A percentile compares a stretch with the other conserved stretches of the same genome.
Conservation (phyloP, 2,888 invertebrate genomes). For the Prenolepis imparis region DNA sequence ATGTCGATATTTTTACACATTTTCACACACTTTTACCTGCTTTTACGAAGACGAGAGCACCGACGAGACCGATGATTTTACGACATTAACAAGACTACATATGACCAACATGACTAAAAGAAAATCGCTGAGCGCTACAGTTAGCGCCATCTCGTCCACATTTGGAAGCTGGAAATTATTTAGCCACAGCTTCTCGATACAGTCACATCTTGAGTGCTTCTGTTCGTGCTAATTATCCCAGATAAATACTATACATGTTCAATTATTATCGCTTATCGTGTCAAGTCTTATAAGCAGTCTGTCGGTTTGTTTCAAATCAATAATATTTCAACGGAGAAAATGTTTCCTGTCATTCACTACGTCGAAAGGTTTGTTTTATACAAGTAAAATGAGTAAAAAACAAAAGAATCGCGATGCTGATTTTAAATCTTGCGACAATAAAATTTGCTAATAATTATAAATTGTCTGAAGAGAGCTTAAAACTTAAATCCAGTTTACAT, state of each 20-base stretch:
- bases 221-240: not conserved
- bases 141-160: not conserved
- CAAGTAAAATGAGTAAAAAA: conserved; percentile 1
- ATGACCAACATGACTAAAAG: too few species aligned
- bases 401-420: not conserved
- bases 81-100: too few species aligned
- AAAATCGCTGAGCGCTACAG: too few species aligned
- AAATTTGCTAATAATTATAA: not conserved
- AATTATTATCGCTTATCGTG: conserved; percentile 10
- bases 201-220: not conserved
- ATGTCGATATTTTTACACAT: not conserved
- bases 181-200: not conserved
- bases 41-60: not conserved
- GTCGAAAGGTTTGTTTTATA: not conserved
- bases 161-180: not conserved
- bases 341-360: not conserved
- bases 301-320: not conserved
- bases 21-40: not conserved
- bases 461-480: not conserved
- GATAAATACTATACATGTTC: not conserved
- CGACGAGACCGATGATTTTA: too few species aligned
- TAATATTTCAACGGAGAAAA: conserved; percentile 11
- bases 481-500: too few species aligned
- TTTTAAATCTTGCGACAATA: not conserved
- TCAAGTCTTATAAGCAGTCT: not conserved